Evolutionary conservation across 2,113 vertebrate species (phyloP).

Genomic region (Dermatemys mawii): DNA sequence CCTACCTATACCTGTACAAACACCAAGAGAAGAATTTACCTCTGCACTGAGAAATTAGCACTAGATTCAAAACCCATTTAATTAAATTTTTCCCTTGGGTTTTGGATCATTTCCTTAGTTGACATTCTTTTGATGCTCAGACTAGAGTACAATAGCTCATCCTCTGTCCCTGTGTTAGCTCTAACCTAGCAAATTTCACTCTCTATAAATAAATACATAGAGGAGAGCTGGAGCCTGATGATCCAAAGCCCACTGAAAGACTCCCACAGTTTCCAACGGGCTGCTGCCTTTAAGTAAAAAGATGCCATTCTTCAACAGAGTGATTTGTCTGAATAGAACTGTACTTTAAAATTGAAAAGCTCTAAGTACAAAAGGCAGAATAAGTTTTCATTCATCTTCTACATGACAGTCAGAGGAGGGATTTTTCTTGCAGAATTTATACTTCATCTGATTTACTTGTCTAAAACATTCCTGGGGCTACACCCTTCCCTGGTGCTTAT

Average conservation of each 20-base stretch:
- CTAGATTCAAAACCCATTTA: neutral
- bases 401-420: neutral
- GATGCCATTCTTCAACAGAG: neutral
- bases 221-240: neutral
- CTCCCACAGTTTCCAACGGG: neutral
- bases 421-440: neutral
- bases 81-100: too few species aligned
- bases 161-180: neutral
- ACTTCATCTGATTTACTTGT: slow-evolving; percentile 9
- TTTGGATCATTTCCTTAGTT: too few species aligned
- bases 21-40: neutral
- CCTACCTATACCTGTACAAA: neutral
- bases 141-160: neutral
- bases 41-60: neutral
- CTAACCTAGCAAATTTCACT: neutral
- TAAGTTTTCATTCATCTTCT: neutral
- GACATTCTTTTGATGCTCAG: neutral
- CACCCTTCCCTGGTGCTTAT: neutral
- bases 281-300: neutral
- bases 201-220: neutral
- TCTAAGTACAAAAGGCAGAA: neutral
- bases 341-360: neutral
- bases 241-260: neutral
- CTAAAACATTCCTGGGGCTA: slow-evolving; percentile 6
- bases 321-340: neutral